Evolutionary conservation across 2,113 vertebrate species (phyloP), one percentile per base, ranked within the genome.

Genomic region (Phasianus colchicus): DNA sequence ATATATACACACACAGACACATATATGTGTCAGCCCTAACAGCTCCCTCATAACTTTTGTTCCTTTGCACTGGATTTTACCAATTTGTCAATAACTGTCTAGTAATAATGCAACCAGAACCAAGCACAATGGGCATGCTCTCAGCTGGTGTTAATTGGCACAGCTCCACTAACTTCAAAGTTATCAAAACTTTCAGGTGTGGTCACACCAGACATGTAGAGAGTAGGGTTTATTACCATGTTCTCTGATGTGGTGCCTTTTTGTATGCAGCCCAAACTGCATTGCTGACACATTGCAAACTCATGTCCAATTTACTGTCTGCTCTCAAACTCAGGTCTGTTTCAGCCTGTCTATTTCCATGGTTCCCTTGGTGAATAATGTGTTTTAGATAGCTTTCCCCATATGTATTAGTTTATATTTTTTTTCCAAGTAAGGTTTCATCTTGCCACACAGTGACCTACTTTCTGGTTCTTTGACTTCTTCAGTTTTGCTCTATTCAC

Each of bases 231-330:
- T 94, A 70, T 74, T 83, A 27, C 55, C 64, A 11, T 66, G 42
- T 80, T 90, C 67, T 94, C 94, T 92, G 87, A 94, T 74, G 87
- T 93, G 82, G 67, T 93, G 78, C 38, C 71, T 92, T 91, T 92
- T 71, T 60, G 29, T 13, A 6, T 6, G 82, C 72, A 83, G 13
- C 71, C 50, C 82, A 74, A 85, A 80, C 45, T 50, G 55, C 32
- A 27, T 25, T 7, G 2, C 78, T 89, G 84, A 74, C 89, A 92
- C 72, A 67, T 52, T 88, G 91, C 82, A 89, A 95, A 70, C 55
- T 89, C 75, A 52, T 60, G 64, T 27, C 71, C 91, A 43, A 89
- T 89, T 89, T 86, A 83, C 38, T 29, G 64, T 42, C 64, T 0
- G 0, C 63, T 70, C 71, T 80, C 63, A 80, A 77, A 64, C 32